Conservation (phyloP, 2,888 invertebrate species). For the Sympetrum striolatum region DNA sequence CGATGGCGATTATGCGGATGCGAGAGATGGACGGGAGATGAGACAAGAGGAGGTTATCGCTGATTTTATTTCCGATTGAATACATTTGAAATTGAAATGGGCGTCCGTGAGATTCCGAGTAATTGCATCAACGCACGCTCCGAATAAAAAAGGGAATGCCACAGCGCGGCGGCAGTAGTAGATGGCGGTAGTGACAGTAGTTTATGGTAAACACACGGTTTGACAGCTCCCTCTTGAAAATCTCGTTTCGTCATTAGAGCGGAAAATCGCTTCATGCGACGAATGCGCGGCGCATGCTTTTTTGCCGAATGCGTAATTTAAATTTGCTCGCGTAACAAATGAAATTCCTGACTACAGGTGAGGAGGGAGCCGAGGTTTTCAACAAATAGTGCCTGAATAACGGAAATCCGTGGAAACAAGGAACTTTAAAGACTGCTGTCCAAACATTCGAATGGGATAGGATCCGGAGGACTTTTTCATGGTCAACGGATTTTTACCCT, state of each 20-base stretch:
- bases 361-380: background rate
- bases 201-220: background rate
- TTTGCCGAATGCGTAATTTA: background rate
- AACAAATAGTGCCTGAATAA: background rate
- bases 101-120: background rate
- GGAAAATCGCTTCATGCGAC: slow-evolving; percentile 5
- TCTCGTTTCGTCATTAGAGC: slow-evolving; percentile 8
- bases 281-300: background rate
- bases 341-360: background rate
- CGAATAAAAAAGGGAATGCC: background rate
- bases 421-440: background rate
- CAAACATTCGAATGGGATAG: background rate
- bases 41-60: background rate
- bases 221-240: background rate
- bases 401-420: background rate
- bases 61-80: background rate
- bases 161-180: background rate
- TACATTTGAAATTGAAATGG: slow-evolving; percentile 7
- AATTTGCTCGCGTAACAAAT: slow-evolving; percentile 7
- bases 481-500: too few species aligned
- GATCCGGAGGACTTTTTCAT: too few species aligned
- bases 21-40: background rate
- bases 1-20: too few species aligned
- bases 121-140: background rate
- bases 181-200: background rate